A percentile compares a stretch with the other conserved stretches of the same genome.
Conservation (phyloP, 2,113 vertebrate genomes). For the Gambusia holbrooki region DNA sequence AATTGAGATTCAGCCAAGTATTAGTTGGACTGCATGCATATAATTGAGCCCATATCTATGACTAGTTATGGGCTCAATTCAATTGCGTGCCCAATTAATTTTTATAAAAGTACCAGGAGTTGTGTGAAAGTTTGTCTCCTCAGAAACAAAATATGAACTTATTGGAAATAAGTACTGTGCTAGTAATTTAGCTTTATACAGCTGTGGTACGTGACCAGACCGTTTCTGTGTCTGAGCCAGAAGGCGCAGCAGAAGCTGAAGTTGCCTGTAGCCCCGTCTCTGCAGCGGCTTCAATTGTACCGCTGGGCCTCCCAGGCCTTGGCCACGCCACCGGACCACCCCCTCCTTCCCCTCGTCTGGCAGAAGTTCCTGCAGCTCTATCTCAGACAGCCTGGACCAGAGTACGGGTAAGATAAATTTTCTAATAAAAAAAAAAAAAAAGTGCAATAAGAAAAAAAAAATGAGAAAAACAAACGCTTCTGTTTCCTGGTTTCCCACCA, state of each 20-base stretch:
- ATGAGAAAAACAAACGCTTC: not conserved
- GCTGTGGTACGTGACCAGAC: not conserved
- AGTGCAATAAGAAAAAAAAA: not conserved
- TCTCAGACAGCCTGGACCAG: constrained; percentile 92
- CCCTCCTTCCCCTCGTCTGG: constrained; percentile 93
- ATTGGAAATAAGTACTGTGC: not conserved
- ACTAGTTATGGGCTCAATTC: no score
- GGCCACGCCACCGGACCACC: constrained; percentile 91
- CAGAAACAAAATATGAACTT: not conserved
- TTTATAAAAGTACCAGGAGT: not conserved
- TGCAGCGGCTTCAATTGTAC: constrained; percentile 94
- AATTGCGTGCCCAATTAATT: not conserved
- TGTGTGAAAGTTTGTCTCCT: not conserved
- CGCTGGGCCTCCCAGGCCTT: constrained; percentile 96
- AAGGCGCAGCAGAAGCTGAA: constrained; percentile 93
- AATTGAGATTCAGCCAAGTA: not conserved
- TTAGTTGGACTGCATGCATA: not conserved
- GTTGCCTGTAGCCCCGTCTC: constrained; percentile 89
- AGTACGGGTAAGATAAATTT: constrained; percentile 87
- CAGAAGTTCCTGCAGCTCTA: constrained; percentile 97
- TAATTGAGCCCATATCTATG: no score
- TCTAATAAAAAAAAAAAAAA: not conserved
- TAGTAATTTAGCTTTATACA: not conserved
- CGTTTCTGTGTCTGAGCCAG: constrained; percentile 75
- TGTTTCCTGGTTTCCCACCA: constrained; percentile 55